Percentiles rank a stretch among this genome's conserved stretches.
These are phyloP conservation scores for Dicyrtoma fusca DNA, from an alignment of 2,888 invertebrate genomes.

Conservation along the genomic window DNA sequence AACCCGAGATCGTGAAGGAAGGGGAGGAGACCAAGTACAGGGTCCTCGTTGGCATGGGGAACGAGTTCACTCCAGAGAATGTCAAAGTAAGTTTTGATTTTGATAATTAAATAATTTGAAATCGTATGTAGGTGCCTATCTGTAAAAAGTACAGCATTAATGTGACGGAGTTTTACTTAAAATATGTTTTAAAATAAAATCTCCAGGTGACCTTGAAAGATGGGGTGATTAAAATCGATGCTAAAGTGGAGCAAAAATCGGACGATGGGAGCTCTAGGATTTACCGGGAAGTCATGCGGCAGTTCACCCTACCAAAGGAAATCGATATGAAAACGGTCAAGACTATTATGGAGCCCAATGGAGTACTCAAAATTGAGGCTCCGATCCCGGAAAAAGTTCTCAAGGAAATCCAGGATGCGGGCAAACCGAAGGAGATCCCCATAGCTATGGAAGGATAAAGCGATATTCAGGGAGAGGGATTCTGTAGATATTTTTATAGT, in stretches of 20 bases:
- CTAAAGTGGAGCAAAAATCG: not conserved
- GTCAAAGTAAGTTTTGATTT: too few relatives aligned
- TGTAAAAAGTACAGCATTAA: too few relatives aligned
- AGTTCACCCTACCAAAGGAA: not conserved
- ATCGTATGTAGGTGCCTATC: too few relatives aligned
- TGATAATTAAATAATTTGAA: too few relatives aligned
- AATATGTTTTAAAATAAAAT: too few relatives aligned
- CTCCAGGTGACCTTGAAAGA: slow-evolving; percentile 7
- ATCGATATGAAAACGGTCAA: slow-evolving; percentile 2
- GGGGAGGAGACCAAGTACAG: slow-evolving; percentile 46
- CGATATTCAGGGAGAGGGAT: not conserved
- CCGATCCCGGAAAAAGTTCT: not conserved
- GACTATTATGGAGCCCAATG: slow-evolving; percentile 6
- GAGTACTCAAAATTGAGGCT: slow-evolving; percentile 15
- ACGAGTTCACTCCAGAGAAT: slow-evolving; percentile 56
- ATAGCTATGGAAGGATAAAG: too few relatives aligned
- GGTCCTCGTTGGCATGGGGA: slow-evolving; percentile 52
- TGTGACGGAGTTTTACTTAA: too few relatives aligned
- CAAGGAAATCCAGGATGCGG: not conserved
- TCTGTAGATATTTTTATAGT: not conserved
- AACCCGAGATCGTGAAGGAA: slow-evolving; percentile 31
- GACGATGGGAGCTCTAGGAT: not conserved
- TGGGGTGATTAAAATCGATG: not conserved
- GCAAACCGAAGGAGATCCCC: slow-evolving; percentile 18
- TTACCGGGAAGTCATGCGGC: not conserved